Evolutionary conservation across 2,113 vertebrate genomes (phyloP).

Genomic region (Misgurnus mizolepis): DNA sequence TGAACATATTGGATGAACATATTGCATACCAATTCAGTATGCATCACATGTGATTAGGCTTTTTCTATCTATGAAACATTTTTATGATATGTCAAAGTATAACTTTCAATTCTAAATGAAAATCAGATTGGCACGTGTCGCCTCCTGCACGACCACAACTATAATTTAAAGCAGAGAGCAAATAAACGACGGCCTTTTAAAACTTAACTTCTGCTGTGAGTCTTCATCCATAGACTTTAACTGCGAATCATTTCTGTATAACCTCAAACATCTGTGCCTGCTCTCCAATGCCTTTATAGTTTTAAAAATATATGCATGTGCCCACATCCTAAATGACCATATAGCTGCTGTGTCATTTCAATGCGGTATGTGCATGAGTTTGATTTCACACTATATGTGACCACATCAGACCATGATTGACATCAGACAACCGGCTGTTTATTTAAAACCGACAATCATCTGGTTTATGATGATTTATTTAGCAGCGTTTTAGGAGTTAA

Average conservation of each 20-base stretch:
- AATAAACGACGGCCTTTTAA: background rate
- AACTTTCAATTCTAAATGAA: background rate
- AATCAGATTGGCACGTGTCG: background rate
- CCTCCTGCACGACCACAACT: background rate
- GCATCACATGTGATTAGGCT: background rate
- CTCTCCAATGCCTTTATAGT: background rate
- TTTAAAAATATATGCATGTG: background rate
- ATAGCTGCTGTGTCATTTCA: background rate
- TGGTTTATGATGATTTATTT: slow-evolving; percentile 17
- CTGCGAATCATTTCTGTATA: slow-evolving; percentile 28
- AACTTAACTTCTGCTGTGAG: background rate
- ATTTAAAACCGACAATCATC: slow-evolving; percentile 4
- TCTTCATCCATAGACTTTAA: slow-evolving; percentile 2
- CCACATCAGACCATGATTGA: background rate
- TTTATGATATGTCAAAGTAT: slow-evolving; percentile 1
- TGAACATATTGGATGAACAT: too few species aligned
- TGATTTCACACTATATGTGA: background rate
- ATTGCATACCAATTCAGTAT: too few species aligned
- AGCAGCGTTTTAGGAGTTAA: background rate
- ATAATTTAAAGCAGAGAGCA: background rate
- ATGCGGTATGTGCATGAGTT: background rate
- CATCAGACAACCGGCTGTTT: background rate
- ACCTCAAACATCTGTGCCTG: slow-evolving; percentile 24
- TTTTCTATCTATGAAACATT: background rate
- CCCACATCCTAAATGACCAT: background rate